phyloP scores from a whole-genome alignment of 2,113 vertebrate genomes.

The Drymodes brunneopygia region DNA sequence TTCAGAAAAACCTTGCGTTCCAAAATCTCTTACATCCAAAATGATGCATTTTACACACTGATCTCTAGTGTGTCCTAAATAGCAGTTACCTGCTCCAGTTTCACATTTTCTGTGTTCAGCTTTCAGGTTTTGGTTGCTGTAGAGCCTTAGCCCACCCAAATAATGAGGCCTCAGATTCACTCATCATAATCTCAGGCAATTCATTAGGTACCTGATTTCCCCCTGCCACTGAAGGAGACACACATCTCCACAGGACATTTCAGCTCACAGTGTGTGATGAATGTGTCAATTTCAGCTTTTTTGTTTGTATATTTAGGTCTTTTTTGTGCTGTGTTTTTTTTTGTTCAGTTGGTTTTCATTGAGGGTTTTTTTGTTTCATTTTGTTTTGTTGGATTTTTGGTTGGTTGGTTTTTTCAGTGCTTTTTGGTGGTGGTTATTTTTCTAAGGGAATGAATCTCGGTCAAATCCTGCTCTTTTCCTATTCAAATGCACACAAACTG shows the following conservation, averaged over 20 bases:
- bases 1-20: not conserved
- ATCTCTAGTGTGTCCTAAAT: not conserved
- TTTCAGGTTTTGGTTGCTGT: not conserved
- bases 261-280: not conserved
- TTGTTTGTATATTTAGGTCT: not conserved
- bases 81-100: not conserved
- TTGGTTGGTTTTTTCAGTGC: not conserved
- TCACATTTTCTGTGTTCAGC: not conserved
- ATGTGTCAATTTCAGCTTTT: fast-evolving
- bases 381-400: not conserved
- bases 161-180: not conserved
- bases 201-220: not conserved
- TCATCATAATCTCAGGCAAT: not conserved
- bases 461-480: not conserved
- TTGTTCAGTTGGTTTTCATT: not conserved
- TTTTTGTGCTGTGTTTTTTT: not conserved
- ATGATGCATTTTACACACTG: not conserved
- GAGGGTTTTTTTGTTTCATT: not conserved
- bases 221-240: not conserved
- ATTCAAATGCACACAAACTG: not conserved
- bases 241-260: not conserved
- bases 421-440: not conserved
- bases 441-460: not conserved
- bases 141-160: not conserved
- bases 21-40: not conserved